Evolutionary conservation across 2,113 vertebrate genomes (phyloP).

Genomic region (Paramormyrops kingsleyae): DNA sequence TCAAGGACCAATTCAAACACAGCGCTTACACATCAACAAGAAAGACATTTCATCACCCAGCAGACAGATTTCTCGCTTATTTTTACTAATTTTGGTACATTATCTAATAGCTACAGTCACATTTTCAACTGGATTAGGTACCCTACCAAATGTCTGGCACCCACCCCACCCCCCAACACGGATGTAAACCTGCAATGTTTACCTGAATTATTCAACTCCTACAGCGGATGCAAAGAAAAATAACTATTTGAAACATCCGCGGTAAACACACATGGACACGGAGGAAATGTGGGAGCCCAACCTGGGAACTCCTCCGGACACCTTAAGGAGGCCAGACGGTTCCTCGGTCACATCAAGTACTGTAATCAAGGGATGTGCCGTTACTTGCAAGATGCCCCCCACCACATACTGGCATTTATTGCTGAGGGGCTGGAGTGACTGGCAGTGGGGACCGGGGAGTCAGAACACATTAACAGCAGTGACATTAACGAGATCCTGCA

Average conservation of each 20-base stretch:
- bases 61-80: not conserved
- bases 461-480: constrained; percentile 52
- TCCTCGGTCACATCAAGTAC: not conserved
- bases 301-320: not conserved
- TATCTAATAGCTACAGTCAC: too few relatives aligned
- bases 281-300: not conserved
- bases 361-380: not conserved
- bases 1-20: not conserved
- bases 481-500: constrained; percentile 59
- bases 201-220: not conserved
- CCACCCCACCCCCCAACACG: not conserved
- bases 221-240: not conserved
- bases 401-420: constrained; percentile 19
- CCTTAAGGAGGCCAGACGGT: not conserved
- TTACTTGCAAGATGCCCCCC: not conserved
- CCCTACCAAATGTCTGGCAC: not conserved
- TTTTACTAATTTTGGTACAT: not conserved
- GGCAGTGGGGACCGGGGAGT: constrained; percentile 40
- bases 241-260: not conserved
- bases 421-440: constrained; percentile 23
- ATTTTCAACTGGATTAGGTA: not conserved
- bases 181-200: not conserved
- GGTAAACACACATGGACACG: not conserved
- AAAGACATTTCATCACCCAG: not conserved
- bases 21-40: not conserved